Evolutionary conservation across 2,888 invertebrate species (phyloP), one percentile per base, ranked within the genome.

Genomic region (Drosophila phalerata): DNA sequence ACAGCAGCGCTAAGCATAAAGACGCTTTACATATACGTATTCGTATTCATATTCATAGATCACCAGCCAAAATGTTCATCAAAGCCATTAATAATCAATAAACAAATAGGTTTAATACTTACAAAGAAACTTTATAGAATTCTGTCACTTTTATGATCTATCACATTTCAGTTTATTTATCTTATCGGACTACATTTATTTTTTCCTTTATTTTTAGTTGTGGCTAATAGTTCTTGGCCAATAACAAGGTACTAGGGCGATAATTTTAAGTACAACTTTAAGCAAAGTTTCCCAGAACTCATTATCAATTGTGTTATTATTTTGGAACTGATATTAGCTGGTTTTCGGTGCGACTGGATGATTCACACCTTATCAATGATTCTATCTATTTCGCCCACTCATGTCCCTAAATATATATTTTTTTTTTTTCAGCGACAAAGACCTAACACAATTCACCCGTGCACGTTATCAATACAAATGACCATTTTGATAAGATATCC

Each of bases 1-100:
- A 38, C 79, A 56, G 40, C 79, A 56, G 11, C 64, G 19, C 6
- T 76, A 60, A 77, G 49, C 38, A 22, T 2, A 9, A 10, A 17
- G 25, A 30, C 5, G 15, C 32, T 30, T 25, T 47, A 22, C 13
- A 13, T 8, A n/a, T 38, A 30, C 25, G 17, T 22, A n/a, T 38
- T 38, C 30, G 22, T 61, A 9, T 40, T n/a, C 43, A 22, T 25
- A 8, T 43, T 25, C 32, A 49, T 30, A 5, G 38, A 56, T 60
- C 66, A 72, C 58, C 25, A 42, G 51, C 37, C 15, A 38, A 53
- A 53, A 42, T 60, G 61, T 48, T 68, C 67, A 67, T 55, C 51
- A 32, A 58, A 38, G 63, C 47, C 87, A 72, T 78, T 62, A 75
- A 85, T 72, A 86, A 81, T 81, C 57, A 83, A 87, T 79, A 83